phyloP scores from a whole-genome alignment of 2,797 vertebrate genomes.

The Alca torda region DNA sequence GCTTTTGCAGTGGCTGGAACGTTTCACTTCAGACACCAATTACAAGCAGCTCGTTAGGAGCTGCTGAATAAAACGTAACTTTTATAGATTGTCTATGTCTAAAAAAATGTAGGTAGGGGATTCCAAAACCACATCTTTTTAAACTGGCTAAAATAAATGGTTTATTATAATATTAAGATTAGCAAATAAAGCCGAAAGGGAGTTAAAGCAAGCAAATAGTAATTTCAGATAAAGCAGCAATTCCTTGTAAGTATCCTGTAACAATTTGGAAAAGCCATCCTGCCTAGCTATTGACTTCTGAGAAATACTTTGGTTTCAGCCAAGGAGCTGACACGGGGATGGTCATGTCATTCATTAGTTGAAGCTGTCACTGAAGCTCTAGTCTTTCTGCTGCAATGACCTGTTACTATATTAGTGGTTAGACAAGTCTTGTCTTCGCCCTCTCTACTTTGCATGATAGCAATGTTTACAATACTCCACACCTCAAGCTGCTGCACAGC shows the following conservation, averaged over 20 bases:
- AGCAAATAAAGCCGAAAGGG: not conserved
- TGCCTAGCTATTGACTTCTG: not conserved
- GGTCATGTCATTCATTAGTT: rapidly evolving
- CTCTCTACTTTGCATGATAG: not conserved
- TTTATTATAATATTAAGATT: not conserved
- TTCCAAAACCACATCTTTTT: not conserved
- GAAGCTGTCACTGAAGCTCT: not conserved
- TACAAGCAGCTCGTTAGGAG: not conserved
- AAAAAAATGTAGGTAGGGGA: not conserved
- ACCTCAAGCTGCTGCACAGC: not conserved
- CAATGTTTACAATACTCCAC: not conserved
- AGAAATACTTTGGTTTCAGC: not conserved
- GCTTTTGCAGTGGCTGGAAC: not conserved
- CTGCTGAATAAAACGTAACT: not conserved
- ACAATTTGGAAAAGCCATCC: not conserved
- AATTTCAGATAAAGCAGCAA: not conserved
- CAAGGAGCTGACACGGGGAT: not conserved
- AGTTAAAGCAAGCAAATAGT: not conserved
- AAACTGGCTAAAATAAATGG: not conserved
- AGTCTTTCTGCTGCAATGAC: not conserved
- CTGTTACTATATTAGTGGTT: not conserved
- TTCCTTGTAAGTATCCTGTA: not conserved
- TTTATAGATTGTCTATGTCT: not conserved
- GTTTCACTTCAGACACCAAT: not conserved
- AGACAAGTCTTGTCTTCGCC: not conserved